Evolutionary conservation across 2,888 invertebrate species (phyloP), one percentile per base, ranked within the genome.

Genomic region (Lochmaea capreae): DNA sequence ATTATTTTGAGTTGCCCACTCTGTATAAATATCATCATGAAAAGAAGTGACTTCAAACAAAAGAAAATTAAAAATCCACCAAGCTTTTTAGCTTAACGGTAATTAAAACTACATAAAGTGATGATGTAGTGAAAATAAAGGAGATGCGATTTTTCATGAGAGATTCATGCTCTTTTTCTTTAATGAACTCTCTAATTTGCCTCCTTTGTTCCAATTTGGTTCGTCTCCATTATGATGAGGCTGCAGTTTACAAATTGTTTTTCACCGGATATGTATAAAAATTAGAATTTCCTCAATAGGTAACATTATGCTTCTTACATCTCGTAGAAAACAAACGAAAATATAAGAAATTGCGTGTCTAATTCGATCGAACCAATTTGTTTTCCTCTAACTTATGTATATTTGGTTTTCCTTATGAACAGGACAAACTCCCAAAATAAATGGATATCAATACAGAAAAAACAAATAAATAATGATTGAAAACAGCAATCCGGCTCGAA

Each of bases 51-150:
- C 63, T 42, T 46, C 58, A 39, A 65, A 65, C 49, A 46, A 46
- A 46, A 58, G 65, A 63, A 62, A 72, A 67, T 67, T 72, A 52
- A 62, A 46, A 61, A 72, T 54, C 39, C 54, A 18, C 46, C 67
- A 61, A 67, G 46, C 33, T 39, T 39, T 62, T 33, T 16, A 46
- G 67, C 61, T 72, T 42, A 46, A 59, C 61, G 52, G 52, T 72
- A 67, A 72, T 72, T 72, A 59, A 59, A 67, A 46, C 54, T 46
- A 49, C 8, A 26, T 54, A 59, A 71, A 71, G 66, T 39, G 67
- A 67, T 49, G 62, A 39, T 66, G 39, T 67, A 67, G 59, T 67
- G 42, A 67, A 61, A 67, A 71, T 71, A 65, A 71, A 65, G 39
- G 71, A 49, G 22, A 22, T 22, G 22, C 22, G 33, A 33, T 33